These are phyloP conservation scores for Graptemys geographica DNA, from an alignment of 2,797 vertebrate genomes.

Conservation along the genomic window DNA sequence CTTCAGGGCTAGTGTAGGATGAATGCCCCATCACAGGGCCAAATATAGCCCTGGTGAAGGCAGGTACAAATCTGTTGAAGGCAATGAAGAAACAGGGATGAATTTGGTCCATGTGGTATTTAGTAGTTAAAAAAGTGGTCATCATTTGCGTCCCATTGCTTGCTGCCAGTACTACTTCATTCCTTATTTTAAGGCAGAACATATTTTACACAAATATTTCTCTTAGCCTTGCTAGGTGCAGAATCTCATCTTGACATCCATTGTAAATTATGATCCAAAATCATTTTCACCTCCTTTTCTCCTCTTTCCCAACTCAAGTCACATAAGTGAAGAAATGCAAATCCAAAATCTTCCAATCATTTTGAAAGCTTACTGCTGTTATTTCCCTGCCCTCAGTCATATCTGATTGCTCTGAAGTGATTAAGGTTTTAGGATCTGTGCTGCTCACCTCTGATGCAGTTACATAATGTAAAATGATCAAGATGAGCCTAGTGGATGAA, in stretches of 20 bases:
- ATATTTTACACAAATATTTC: not conserved
- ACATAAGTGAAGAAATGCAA: conserved; percentile 34
- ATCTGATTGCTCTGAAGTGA: not conserved
- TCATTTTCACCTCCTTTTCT: not conserved
- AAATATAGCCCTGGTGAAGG: not conserved
- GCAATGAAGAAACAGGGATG: not conserved
- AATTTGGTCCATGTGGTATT: not conserved
- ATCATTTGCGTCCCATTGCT: not conserved
- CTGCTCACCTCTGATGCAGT: not conserved
- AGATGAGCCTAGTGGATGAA: not conserved
- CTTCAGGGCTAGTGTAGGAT: not conserved
- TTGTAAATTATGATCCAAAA: not conserved
- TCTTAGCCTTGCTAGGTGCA: not conserved
- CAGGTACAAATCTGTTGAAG: not conserved
- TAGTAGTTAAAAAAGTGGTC: not conserved
- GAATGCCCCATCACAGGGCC: not conserved
- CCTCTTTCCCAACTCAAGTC: not conserved
- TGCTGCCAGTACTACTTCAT: not conserved
- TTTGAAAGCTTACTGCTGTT: not conserved
- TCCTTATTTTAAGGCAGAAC: not conserved
- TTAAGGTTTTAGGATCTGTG: not conserved
- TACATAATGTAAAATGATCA: not conserved
- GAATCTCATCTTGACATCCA: not conserved
- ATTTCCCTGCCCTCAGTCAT: not conserved
- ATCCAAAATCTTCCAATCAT: conserved; percentile 15